Conservation (phyloP, 2,888 invertebrate genomes). For the Sphecodes monilicornis region DNA sequence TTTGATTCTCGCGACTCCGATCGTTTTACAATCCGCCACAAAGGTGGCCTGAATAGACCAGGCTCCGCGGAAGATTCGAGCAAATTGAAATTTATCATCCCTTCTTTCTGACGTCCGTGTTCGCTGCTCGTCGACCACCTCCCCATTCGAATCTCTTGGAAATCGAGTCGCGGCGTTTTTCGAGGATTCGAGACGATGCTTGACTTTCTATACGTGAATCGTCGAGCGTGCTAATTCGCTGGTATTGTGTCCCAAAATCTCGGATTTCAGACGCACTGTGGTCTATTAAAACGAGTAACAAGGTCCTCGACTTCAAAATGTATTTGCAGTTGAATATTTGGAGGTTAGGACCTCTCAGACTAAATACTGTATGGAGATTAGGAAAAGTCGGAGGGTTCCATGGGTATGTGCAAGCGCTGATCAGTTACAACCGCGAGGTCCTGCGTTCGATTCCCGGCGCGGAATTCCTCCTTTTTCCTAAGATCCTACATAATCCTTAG, state of each 20-base stretch:
- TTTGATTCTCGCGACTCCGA: slow-evolving; percentile 55
- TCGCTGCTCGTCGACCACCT: not conserved
- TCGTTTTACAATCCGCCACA: slow-evolving; percentile 46
- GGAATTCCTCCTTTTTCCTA: no score
- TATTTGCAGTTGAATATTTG: not conserved
- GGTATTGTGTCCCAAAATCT: not conserved
- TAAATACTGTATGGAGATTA: no score
- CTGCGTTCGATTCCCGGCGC: no score
- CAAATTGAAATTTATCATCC: slow-evolving; percentile 70
- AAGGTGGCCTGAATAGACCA: slow-evolving; percentile 4
- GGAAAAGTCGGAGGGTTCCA: no score
- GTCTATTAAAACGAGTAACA: not conserved
- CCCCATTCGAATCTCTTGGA: not conserved
- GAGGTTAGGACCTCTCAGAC: no score
- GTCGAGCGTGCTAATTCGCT: not conserved
- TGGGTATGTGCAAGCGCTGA: no score
- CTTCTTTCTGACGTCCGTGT: not conserved
- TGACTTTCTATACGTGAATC: not conserved
- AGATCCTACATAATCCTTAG: no score
- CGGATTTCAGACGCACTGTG: not conserved
- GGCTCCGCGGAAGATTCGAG: slow-evolving; percentile 29
- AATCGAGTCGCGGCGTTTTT: not conserved
- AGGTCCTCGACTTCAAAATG: not conserved
- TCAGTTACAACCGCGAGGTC: no score
- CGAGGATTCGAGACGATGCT: slow-evolving; percentile 1